These are phyloP conservation scores for Maccullochella peelii DNA, from an alignment of 2,113 vertebrate species.

Conservation along the genomic window DNA sequence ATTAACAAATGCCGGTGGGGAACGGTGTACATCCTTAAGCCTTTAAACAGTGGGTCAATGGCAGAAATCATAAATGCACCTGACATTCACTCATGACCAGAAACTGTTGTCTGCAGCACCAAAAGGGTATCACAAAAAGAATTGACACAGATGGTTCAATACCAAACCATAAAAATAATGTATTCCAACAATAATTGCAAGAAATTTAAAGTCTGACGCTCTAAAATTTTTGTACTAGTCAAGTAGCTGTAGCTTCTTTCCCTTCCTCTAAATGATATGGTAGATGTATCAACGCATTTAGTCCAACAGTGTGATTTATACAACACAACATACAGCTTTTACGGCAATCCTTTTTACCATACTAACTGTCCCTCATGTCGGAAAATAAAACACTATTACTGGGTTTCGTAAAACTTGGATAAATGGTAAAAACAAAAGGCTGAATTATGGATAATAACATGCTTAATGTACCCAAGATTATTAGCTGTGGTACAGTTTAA, in stretches of 20 bases:
- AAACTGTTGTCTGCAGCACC: slow-evolving; percentile 21
- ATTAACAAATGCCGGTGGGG: background rate
- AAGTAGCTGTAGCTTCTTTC: background rate
- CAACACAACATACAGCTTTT: background rate
- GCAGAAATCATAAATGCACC: slow-evolving; percentile 6
- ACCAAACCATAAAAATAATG: background rate
- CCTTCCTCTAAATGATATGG: slow-evolving; percentile 1
- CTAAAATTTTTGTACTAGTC: background rate
- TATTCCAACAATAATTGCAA: slow-evolving; percentile 10
- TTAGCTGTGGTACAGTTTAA: background rate
- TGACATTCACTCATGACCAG: slow-evolving; percentile 11
- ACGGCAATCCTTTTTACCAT: slow-evolving; percentile 6
- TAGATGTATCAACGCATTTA: background rate
- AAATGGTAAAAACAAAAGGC: background rate
- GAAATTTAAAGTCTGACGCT: background rate
- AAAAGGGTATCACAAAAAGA: background rate
- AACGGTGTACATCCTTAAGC: background rate
- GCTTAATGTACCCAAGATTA: background rate
- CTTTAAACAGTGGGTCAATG: slow-evolving; percentile 2
- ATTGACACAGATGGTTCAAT: background rate
- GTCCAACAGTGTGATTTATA: background rate
- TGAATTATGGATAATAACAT: background rate
- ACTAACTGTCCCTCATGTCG: background rate
- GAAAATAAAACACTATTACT: slow-evolving; percentile 10
- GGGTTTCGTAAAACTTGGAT: background rate